Base-by-base conservation (phyloP, 1,140 invertebrate species). In the Drosophila baimaii region DNA sequence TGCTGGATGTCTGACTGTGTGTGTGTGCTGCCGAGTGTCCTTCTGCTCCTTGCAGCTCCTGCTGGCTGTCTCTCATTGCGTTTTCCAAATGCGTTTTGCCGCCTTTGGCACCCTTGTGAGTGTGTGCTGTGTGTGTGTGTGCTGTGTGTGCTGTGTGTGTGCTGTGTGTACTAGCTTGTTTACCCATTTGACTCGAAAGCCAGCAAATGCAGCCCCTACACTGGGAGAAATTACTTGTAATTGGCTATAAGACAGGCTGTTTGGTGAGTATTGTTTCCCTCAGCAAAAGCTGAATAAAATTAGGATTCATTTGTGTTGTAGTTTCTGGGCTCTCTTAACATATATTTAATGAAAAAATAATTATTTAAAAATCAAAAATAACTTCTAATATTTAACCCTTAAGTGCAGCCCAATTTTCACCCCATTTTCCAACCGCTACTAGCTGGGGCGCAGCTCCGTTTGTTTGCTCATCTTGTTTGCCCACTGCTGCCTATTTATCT, bases 401-500 rank as follows among this genome's bases (percentile, higher is more conserved):
- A 5, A 54, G 51, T 35, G 31, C 13, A 10, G 19, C 2, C 7
- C 49, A 52, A 52, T 21, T 52, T 52, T 33, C 55, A 15, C 23
- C 41, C 46, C 25, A 31, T 73, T 25, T 61, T 39, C 19, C 21
- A n/a, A 19, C 31, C 17, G 12, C 27, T 2, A n/a, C 5, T 59
- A n/a, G n/a, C n/a, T n/a, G n/a, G n/a, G n/a, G 58, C 52, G 57
- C 65, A 52, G 31, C 31, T 29, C 43, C 65, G 55, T 68, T 66
- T 79, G 79, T 88, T 79, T 88, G 72, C 71, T 64, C 83, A 80
- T 74, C 84, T 72, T 88, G 79, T 86, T 90, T 90, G 73, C 86
- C 77, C 90, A 80, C 88, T 73, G 82, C 77, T 90, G 79, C 80
- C 88, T 90, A 90, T 90, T 90, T 90, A 90, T 90, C 82, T 90